Conservation (phyloP, 2,888 invertebrate genomes). For the Tenthredo amoena region DNA sequence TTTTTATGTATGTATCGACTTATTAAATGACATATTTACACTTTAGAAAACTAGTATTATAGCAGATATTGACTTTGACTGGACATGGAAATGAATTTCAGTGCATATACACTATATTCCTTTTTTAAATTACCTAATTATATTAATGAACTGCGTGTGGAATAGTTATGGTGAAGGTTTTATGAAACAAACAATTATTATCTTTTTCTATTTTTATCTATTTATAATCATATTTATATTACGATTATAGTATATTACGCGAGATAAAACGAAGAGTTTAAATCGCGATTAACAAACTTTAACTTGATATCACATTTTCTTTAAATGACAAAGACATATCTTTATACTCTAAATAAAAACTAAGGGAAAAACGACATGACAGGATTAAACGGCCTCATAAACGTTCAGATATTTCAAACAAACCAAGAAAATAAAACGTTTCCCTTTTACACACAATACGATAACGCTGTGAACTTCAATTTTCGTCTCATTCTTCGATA, state of each 20-base stretch:
- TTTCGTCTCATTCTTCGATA: neutral
- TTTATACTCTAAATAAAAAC: neutral
- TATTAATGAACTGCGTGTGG: neutral
- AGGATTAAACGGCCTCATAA: neutral
- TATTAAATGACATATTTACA: conserved; percentile 31
- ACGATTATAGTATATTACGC: neutral
- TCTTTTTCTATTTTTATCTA: neutral
- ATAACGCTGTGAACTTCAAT: neutral
- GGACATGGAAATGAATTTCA: neutral
- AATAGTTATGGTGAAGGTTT: neutral
- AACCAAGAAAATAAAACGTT: neutral
- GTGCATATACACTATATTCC: neutral
- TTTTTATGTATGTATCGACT: neutral
- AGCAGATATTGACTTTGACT: conserved; percentile 19
- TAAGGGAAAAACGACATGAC: neutral
- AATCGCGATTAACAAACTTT: conserved; percentile 8
- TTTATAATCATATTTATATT: neutral
- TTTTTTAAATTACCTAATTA: neutral
- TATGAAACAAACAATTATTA: neutral
- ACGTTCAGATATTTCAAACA: neutral
- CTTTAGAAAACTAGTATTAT: neutral
- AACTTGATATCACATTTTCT: neutral
- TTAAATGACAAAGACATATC: neutral
- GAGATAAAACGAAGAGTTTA: neutral
- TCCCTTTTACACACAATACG: neutral